Percentiles rank a stretch among this genome's conserved stretches.
phyloP scores from a whole-genome alignment of 2,888 invertebrate genomes.

The Drosophila gaucha region DNA sequence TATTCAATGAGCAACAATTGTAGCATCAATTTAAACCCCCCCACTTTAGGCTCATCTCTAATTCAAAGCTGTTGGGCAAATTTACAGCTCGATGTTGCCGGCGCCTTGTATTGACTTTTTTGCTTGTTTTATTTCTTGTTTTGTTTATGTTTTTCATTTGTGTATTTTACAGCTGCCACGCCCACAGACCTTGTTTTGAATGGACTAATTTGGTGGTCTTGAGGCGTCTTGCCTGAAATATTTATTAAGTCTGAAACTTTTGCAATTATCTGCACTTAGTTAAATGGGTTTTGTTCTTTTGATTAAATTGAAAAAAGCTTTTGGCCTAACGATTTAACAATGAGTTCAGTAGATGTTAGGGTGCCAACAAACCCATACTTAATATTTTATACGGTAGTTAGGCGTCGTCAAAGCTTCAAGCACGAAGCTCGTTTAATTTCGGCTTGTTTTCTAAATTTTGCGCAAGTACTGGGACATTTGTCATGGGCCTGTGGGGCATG shows the following conservation, averaged over 20 bases:
- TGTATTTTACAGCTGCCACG: no score
- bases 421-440: slow-evolving; percentile 37
- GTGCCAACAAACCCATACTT: background rate
- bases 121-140: background rate
- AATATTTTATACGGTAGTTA: slow-evolving; percentile 19
- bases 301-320: slow-evolving; percentile 19
- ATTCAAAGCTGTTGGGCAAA: slow-evolving; percentile 36
- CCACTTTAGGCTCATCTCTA: slow-evolving; percentile 16
- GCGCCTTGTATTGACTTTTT: background rate
- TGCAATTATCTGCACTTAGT: slow-evolving; percentile 17
- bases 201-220: background rate
- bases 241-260: slow-evolving; percentile 14
- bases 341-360: background rate
- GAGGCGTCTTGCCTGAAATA: background rate
- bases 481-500: slow-evolving; percentile 11
- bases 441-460: background rate
- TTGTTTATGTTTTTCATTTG: slow-evolving; percentile 23
- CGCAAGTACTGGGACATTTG: slow-evolving; percentile 11
- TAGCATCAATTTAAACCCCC: background rate
- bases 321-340: slow-evolving; percentile 19
- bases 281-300: slow-evolving; percentile 12
- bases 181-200: background rate
- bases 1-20: slow-evolving; percentile 1
- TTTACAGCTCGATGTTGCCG: slow-evolving; percentile 5
- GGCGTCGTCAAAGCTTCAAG: slow-evolving; percentile 39